Evolutionary conservation across 2,888 invertebrate species (phyloP).

Genomic region (Gymnosoma rotundatum): DNA sequence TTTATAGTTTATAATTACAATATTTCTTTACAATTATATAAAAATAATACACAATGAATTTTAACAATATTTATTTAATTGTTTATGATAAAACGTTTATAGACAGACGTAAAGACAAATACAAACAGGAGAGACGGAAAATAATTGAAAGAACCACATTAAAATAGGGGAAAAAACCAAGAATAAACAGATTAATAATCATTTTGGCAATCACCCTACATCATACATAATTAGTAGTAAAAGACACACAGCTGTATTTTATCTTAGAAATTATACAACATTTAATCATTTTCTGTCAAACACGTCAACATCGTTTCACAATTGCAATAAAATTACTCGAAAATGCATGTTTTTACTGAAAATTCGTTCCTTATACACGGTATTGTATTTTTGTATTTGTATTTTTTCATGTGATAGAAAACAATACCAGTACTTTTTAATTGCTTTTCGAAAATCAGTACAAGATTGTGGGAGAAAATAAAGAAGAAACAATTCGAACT

Average conservation of each 20-base stretch:
- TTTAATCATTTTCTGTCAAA: too few species aligned
- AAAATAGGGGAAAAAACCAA: constrained; percentile 8
- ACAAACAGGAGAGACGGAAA: constrained; percentile 24
- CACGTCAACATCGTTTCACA: too few species aligned
- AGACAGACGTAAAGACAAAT: constrained; percentile 38
- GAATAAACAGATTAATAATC: neutral
- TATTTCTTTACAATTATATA: constrained; percentile 12
- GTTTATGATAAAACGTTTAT: constrained; percentile 40
- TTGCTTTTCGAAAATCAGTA: too few species aligned
- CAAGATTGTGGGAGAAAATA: too few species aligned
- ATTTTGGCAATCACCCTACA: constrained; percentile 4
- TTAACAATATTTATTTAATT: constrained; percentile 38
- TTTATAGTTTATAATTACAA: constrained; percentile 32
- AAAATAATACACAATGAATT: constrained; percentile 48
- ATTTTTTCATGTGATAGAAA: too few species aligned
- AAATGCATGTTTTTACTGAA: too few species aligned
- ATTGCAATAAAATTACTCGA: too few species aligned
- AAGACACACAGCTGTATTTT: neutral
- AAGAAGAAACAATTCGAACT: too few species aligned
- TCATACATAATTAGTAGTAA: neutral
- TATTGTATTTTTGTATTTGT: too few species aligned
- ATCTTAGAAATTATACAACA: neutral
- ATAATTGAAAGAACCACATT: neutral
- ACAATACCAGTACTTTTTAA: too few species aligned
- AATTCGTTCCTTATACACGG: too few species aligned